Evolutionary conservation across 2,888 invertebrate genomes (phyloP).

Genomic region (Catocala fraxini): DNA sequence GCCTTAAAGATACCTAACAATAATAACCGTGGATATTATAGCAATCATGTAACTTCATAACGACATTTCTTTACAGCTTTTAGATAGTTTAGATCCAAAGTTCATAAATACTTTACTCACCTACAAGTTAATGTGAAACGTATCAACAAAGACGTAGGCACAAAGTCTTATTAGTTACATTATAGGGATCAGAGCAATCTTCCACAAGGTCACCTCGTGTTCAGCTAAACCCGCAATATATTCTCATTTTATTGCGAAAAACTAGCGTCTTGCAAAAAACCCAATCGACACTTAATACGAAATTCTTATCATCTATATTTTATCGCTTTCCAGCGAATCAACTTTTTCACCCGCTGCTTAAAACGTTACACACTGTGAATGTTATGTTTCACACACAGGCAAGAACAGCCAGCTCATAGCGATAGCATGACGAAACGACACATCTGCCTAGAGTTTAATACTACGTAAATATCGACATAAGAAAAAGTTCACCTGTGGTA

Average conservation of each 20-base stretch:
- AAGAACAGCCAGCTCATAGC: constrained; percentile 6
- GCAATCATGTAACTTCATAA: too few relatives aligned
- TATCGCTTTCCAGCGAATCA: constrained; percentile 23
- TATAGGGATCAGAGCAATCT: constrained; percentile 4
- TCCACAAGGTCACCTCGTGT: constrained; percentile 6
- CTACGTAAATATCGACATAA: constrained; percentile 41
- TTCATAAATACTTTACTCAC: background rate
- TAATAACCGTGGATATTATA: too few relatives aligned
- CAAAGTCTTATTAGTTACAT: constrained; percentile 2
- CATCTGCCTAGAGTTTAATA: constrained; percentile 26
- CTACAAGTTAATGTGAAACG: background rate
- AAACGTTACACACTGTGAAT: constrained; percentile 15
- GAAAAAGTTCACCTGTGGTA: constrained; percentile 24
- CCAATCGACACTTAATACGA: constrained; percentile 14
- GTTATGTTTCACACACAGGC: background rate
- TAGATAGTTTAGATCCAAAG: too few relatives aligned
- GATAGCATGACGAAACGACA: background rate
- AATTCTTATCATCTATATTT: constrained; percentile 35
- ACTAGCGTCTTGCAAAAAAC: background rate
- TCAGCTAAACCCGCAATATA: background rate
- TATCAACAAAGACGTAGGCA: background rate
- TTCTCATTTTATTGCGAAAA: background rate
- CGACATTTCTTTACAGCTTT: too few relatives aligned
- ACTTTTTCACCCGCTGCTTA: constrained; percentile 24
- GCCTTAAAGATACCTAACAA: too few relatives aligned